A percentile compares a stretch with the other conserved stretches of the same genome.
Evolutionary conservation across 2,888 invertebrate genomes (phyloP).

Genomic region (Drosophila kuntzei): DNA sequence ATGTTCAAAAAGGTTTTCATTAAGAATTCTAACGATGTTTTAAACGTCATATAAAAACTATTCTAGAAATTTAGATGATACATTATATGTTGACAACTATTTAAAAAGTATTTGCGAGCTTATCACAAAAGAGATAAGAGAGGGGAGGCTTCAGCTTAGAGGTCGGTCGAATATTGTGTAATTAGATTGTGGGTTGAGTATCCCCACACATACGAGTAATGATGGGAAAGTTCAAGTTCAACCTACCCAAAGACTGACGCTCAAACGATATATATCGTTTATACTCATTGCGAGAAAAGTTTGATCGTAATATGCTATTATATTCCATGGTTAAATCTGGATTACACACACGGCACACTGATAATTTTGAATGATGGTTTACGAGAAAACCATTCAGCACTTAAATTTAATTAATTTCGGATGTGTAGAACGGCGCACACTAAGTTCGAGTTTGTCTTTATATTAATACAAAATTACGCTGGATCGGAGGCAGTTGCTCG

Average conservation of each 20-base stretch:
- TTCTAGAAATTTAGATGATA: slow-evolving; percentile 13
- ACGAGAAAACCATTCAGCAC: slow-evolving; percentile 10
- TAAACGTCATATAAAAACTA: slow-evolving; percentile 21
- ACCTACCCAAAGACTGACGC: slow-evolving; percentile 79
- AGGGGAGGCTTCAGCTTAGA: neutral
- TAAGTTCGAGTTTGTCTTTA: slow-evolving; percentile 17
- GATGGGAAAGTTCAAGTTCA: slow-evolving; percentile 51
- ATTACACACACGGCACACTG: slow-evolving; percentile 9
- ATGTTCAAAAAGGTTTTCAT: slow-evolving; percentile 10
- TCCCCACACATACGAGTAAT: neutral
- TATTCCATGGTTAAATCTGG: slow-evolving; percentile 58
- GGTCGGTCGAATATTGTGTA: slow-evolving; percentile 35
- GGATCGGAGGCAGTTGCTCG: slow-evolving; percentile 65
- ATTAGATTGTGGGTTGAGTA: slow-evolving; percentile 13
- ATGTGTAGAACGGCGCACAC: slow-evolving; percentile 30
- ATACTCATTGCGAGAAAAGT: slow-evolving; percentile 81
- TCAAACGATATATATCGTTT: slow-evolving; percentile 83
- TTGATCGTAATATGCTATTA: slow-evolving; percentile 74
- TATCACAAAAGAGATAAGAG: slow-evolving; percentile 43
- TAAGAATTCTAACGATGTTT: slow-evolving; percentile 13
- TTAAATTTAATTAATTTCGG: slow-evolving; percentile 7
- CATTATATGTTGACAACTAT: slow-evolving; percentile 24
- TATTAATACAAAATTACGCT: neutral
- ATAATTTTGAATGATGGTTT: slow-evolving; percentile 4
- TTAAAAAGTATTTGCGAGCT: slow-evolving; percentile 40